These are phyloP conservation scores for Drosophila lini DNA, from an alignment of 1,140 invertebrate genomes.

Conservation along the genomic window DNA sequence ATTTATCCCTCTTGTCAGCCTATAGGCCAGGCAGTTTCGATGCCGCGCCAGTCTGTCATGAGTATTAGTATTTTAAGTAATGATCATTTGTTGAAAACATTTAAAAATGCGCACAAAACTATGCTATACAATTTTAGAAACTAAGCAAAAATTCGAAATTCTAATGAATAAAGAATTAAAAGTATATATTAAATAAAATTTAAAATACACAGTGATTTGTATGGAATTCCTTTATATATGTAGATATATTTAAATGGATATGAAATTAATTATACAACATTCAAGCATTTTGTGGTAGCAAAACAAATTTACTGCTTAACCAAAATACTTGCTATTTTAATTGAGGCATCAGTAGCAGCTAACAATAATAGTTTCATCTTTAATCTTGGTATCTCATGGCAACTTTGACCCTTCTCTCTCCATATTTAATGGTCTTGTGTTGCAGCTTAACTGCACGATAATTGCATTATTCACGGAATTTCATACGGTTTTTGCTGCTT, in stretches of 20 bases:
- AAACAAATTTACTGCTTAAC: too few species aligned
- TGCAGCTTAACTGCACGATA: conserved; percentile 24
- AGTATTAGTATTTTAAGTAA: not conserved
- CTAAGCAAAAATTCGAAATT: too few species aligned
- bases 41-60: too few species aligned
- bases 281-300: too few species aligned
- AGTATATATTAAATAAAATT: not conserved
- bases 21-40: too few species aligned
- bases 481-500: not conserved
- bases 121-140: not conserved
- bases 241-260: too few species aligned
- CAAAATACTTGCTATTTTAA: not conserved
- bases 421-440: conserved; percentile 25
- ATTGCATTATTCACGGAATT: conserved; percentile 46
- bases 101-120: not conserved
- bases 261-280: too few species aligned
- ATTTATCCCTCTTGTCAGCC: too few species aligned
- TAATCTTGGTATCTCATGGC: not conserved
- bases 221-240: not conserved
- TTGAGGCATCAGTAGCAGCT: not conserved
- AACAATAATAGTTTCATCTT: not conserved
- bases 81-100: not conserved
- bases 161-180: not conserved
- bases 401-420: not conserved
- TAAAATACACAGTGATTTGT: not conserved